A percentile compares a stretch with the other conserved stretches of the same genome.
phyloP scores from a whole-genome alignment of 35 echinoderm and acorn worm species.

The Diadema setosum region DNA sequence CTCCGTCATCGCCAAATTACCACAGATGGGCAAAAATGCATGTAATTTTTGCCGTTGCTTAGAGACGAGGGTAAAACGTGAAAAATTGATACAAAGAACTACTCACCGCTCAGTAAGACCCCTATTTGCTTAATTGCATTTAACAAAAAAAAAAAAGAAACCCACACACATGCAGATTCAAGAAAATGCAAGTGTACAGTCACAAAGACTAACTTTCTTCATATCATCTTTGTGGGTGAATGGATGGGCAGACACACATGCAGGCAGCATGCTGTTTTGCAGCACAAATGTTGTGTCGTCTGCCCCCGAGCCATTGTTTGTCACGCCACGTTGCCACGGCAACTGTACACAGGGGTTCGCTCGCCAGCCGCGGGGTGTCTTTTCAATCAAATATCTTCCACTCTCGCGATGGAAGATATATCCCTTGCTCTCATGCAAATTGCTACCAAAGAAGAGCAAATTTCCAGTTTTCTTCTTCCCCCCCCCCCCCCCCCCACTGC shows the following conservation, averaged over 20 bases:
- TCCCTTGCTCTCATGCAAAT: no score
- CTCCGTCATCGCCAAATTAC: conserved; percentile 3
- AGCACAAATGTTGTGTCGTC: background rate
- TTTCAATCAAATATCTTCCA: conserved; percentile 7
- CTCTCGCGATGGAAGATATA: background rate
- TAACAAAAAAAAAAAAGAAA: background rate
- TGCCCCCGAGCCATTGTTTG: background rate
- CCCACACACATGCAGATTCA: background rate
- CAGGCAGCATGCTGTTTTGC: background rate
- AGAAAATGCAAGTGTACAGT: background rate
- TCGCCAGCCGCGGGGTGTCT: background rate
- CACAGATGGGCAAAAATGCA: background rate
- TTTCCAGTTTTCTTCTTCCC: background rate
- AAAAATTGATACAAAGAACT: background rate
- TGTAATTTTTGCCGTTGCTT: background rate
- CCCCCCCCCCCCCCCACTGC: no score
- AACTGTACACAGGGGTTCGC: background rate
- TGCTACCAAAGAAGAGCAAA: no score
- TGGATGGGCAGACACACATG: background rate
- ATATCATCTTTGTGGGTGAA: background rate
- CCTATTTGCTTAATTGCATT: no score
- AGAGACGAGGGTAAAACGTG: background rate
- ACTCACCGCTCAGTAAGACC: background rate
- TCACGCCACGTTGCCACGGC: background rate
- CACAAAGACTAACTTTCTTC: no score